Evolutionary conservation across 1,140 invertebrate species (phyloP), one percentile per base, ranked within the genome.

Genomic region (Diuraphis noxia): DNA sequence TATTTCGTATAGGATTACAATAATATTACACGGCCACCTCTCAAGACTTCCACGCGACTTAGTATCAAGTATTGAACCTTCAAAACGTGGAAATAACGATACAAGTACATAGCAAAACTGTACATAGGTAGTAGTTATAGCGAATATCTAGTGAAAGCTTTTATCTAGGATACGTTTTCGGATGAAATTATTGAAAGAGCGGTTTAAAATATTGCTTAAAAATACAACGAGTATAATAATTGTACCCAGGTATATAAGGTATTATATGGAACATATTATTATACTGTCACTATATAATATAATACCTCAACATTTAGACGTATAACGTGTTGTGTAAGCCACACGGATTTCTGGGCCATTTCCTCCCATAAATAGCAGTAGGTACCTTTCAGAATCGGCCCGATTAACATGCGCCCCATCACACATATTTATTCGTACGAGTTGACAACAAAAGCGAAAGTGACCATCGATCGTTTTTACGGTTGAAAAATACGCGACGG

Each of bases 401-500:
- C 13, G 56, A n/a, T n/a, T 72, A 17, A n/a, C 56, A n/a, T n/a
- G 30, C 56, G n/a, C 4, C n/a, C 56, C 5, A 43, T 7, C n/a
- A 4, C 56, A 72, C n/a, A 72, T n/a, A 17, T n/a, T 17, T 72
- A 38, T 79, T 79, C 34, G 77, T 38, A 36, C 9, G 34, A 72
- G n/a, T 34, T 38, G 77, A 9, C 77, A 34, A 82, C n/a, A 46
- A 84, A 84, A n/a, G 82, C 40, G 40, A 46, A 34, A 84, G 40
- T 84, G 82, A 84, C 82, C 82, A 84, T 84, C 30, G 82, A 84
- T 84, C 82, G 82, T n/a, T 46, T 84, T 84, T 84, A 84, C 41
- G 40, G 30, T 43, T 17, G 40, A 43, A 43, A 13, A 13, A 21
- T 34, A 34, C 23, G 23, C 56, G 56, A 72, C 30, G 56, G 30